Evolutionary conservation across 2,113 vertebrate species (phyloP).

Genomic region (Motacilla alba): DNA sequence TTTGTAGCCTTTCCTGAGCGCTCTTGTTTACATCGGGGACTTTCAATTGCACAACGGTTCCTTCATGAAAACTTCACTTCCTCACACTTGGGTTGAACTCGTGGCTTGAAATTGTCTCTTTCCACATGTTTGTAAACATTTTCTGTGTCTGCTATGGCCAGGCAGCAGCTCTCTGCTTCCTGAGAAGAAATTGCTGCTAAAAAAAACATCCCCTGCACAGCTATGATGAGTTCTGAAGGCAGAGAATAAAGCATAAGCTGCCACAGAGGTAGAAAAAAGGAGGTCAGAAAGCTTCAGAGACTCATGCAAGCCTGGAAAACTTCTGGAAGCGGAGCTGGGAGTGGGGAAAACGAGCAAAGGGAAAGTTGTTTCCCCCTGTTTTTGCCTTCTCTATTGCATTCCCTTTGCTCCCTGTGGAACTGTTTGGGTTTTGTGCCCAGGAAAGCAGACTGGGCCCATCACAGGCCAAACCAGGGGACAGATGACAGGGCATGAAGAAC

Average conservation of each 20-base stretch:
- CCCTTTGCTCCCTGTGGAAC: neutral
- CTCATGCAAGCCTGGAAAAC: neutral
- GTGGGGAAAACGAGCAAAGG: neutral
- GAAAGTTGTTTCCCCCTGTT: neutral
- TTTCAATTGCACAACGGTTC: neutral
- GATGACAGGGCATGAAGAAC: neutral
- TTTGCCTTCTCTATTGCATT: neutral
- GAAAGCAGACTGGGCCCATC: neutral
- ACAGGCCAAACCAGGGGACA: neutral
- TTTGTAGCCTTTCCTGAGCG: neutral
- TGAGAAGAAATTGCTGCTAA: neutral
- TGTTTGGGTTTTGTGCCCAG: neutral
- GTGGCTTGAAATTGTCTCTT: neutral
- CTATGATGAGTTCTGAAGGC: neutral
- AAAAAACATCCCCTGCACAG: neutral
- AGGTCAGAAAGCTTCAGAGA: neutral
- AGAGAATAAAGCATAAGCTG: neutral
- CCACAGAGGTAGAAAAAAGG: neutral
- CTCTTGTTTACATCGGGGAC: slow-evolving; percentile 32
- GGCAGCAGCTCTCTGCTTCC: neutral
- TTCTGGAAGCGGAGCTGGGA: neutral
- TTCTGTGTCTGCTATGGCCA: neutral
- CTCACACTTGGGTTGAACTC: neutral
- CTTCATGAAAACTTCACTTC: neutral
- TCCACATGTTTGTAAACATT: neutral